A percentile compares a stretch with the other conserved stretches of the same genome.
These are phyloP conservation scores for Enteromius trimaculatus DNA, from an alignment of 2,797 vertebrate genomes.

Conservation along the genomic window DNA sequence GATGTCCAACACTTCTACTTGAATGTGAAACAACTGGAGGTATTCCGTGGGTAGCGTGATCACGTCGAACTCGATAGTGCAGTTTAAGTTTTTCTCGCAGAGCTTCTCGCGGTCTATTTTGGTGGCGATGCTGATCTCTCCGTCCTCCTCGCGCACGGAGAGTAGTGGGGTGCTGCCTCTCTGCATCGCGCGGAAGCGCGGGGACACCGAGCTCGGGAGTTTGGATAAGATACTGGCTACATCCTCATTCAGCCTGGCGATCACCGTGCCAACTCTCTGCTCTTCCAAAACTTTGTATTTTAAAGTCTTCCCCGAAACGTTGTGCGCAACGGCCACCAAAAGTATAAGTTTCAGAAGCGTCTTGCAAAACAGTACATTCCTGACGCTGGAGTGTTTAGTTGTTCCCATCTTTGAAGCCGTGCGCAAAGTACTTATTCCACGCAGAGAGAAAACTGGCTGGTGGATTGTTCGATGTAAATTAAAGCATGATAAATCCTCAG, in stretches of 20 bases:
- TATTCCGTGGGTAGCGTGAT: constrained; percentile 94
- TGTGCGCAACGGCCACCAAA: constrained; percentile 63
- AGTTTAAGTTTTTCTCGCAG: constrained; percentile 93
- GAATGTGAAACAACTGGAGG: constrained; percentile 93
- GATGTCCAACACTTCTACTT: constrained; percentile 95
- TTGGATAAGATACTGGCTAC: constrained; percentile 85
- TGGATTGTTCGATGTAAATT: constrained; percentile 63
- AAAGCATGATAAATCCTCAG: constrained; percentile 70
- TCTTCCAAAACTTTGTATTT: constrained; percentile 97
- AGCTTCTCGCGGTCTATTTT: constrained; percentile 95
- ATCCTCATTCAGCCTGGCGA: constrained; percentile 90
- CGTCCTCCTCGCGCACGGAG: constrained; percentile 89
- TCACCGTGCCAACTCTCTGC: constrained; percentile 90
- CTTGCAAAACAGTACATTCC: constrained; percentile 62
- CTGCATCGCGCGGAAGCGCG: constrained; percentile 94
- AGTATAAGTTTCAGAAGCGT: constrained; percentile 64
- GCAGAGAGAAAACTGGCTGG: constrained; percentile 47
- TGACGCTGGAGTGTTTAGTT: constrained; percentile 63
- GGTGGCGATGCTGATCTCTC: constrained; percentile 90
- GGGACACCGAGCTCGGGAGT: constrained; percentile 83
- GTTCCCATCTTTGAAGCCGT: constrained; percentile 63
- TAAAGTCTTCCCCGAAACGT: constrained; percentile 82
- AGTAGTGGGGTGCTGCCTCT: constrained; percentile 85
- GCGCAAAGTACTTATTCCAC: constrained; percentile 60
- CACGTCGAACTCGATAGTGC: constrained; percentile 96